A percentile compares a stretch with the other conserved stretches of the same genome.
These are phyloP conservation scores for Apostichopus japonicus DNA, from an alignment of 35 echinoderm and acorn worm genomes.

Conservation along the genomic window DNA sequence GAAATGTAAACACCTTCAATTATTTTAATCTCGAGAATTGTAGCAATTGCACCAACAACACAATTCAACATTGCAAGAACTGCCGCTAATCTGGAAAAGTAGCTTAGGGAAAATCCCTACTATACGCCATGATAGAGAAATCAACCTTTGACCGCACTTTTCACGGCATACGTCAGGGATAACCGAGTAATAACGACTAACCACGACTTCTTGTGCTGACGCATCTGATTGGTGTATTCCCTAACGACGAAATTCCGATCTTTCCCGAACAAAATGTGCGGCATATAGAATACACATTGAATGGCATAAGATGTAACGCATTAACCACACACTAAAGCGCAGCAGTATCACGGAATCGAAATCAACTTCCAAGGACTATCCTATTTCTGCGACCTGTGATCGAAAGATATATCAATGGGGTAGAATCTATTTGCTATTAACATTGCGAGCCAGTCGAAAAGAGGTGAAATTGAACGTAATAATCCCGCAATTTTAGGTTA, in stretches of 20 bases:
- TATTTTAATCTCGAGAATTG: no score
- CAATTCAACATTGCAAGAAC: no score
- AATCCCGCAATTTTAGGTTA: conserved; percentile 33
- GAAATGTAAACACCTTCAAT: no score
- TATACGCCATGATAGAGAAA: neutral
- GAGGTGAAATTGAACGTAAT: conserved; percentile 2
- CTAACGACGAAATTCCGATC: conserved; percentile 37
- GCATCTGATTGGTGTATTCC: conserved; percentile 46
- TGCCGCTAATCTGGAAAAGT: neutral
- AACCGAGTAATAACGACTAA: neutral
- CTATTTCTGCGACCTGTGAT: conserved; percentile 16
- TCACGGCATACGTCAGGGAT: neutral
- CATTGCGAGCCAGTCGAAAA: neutral
- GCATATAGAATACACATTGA: conserved; percentile 31
- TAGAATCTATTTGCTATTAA: conserved; percentile 1
- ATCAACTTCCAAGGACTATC: neutral
- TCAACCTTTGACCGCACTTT: conserved; percentile 3
- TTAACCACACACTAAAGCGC: neutral
- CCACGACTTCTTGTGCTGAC: neutral
- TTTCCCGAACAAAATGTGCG: conserved; percentile 25
- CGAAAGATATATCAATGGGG: conserved; percentile 35
- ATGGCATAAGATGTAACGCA: conserved; percentile 16
- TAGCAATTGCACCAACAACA: no score
- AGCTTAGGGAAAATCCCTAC: conserved; percentile 32
- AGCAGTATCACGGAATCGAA: neutral